A percentile compares a stretch with the other conserved stretches of the same genome.
These are phyloP conservation scores for Molossus alvarezi DNA, from an alignment of 2,797 vertebrate species.

Conservation along the genomic window DNA sequence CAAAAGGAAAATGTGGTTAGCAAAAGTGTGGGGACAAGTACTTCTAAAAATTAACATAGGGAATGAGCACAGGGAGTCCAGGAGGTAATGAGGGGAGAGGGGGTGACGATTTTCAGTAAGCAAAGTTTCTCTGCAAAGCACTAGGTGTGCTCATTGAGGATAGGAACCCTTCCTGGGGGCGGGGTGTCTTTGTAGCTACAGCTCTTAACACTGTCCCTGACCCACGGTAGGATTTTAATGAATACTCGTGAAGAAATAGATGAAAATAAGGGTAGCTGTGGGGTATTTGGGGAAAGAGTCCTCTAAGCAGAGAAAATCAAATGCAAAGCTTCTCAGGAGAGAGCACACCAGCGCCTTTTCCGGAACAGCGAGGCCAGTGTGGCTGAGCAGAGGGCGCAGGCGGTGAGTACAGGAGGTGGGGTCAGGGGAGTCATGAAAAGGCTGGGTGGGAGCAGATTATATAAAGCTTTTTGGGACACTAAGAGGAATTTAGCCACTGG, in stretches of 20 bases:
- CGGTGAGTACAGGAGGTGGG: neutral
- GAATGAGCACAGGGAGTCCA: too few species aligned
- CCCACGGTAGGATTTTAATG: too few species aligned
- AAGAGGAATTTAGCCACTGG: neutral
- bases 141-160: too few species aligned
- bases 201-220: too few species aligned
- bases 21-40: neutral
- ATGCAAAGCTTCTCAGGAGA: neutral
- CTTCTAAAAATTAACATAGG: neutral
- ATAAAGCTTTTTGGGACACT: neutral
- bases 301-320: neutral
- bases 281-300: neutral
- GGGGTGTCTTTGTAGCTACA: too few species aligned
- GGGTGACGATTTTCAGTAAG: neutral
- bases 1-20: neutral
- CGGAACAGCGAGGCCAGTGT: neutral
- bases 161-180: too few species aligned
- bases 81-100: neutral
- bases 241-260: too few species aligned
- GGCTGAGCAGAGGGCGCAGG: neutral
- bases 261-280: neutral
- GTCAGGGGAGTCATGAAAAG: neutral
- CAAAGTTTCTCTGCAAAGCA: neutral
- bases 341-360: neutral
- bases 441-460: neutral